A percentile compares a stretch with the other conserved stretches of the same genome.
Evolutionary conservation across 2,797 vertebrate species (phyloP).

Genomic region (Pygocentrus nattereri): DNA sequence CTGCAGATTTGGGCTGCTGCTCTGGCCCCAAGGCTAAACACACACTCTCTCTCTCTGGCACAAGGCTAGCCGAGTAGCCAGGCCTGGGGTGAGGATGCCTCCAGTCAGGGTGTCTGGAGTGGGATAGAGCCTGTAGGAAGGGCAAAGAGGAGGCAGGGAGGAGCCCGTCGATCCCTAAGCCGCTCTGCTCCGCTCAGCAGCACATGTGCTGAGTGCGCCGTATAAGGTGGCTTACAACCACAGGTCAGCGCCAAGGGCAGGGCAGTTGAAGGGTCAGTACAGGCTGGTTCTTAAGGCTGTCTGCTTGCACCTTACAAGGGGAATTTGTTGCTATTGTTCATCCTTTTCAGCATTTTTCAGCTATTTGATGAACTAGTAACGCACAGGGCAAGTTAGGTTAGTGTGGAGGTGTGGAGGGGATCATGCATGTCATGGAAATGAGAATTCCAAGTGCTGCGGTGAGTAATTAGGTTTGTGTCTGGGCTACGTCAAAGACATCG

Average conservation of each 20-base stretch:
- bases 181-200: constrained; percentile 77
- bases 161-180: constrained; percentile 72
- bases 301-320: constrained; percentile 37
- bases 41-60: neutral
- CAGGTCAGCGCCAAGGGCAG: constrained; percentile 78
- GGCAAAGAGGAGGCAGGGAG: constrained; percentile 66
- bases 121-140: constrained; percentile 58
- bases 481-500: constrained; percentile 1
- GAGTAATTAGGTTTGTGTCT: constrained; percentile 10
- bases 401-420: neutral
- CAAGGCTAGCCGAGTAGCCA: constrained; percentile 8
- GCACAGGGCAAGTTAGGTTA: constrained; percentile 5
- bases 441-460: neutral
- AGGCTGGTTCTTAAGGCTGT: constrained; percentile 68
- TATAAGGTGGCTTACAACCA: constrained; percentile 78
- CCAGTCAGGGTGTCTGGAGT: constrained; percentile 48
- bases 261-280: constrained; percentile 79
- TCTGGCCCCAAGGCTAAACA: constrained; percentile 54
- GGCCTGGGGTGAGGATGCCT: constrained; percentile 53
- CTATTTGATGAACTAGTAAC: neutral
- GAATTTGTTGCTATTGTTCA: constrained; percentile 3
- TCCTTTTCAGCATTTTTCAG: constrained; percentile 19
- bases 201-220: constrained; percentile 81
- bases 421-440: neutral
- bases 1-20: constrained; percentile 67